A percentile compares a stretch with the other conserved stretches of the same genome.
Evolutionary conservation across 1,140 invertebrate genomes (phyloP).

Genomic region (Cyphomyrmex costatus): DNA sequence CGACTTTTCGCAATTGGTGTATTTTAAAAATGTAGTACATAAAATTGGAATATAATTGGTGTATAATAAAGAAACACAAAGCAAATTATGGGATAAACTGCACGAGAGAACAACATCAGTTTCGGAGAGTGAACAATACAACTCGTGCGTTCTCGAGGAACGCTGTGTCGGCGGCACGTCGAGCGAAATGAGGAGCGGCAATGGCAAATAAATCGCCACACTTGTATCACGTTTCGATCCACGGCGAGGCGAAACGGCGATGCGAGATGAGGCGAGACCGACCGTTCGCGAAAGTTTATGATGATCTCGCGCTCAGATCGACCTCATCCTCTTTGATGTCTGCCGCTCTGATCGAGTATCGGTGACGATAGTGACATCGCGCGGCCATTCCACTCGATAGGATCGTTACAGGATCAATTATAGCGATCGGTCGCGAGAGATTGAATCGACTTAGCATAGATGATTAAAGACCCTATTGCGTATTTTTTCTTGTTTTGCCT

Average conservation of each 20-base stretch:
- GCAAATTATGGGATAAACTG: background rate
- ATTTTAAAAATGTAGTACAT: background rate
- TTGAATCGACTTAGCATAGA: constrained; percentile 46
- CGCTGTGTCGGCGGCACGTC: constrained; percentile 80
- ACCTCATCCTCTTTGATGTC: constrained; percentile 70
- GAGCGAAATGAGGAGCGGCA: constrained; percentile 86
- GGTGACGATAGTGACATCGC: constrained; percentile 74
- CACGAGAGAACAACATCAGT: background rate
- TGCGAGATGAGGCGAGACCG: constrained; percentile 66
- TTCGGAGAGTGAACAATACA: background rate
- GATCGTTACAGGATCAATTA: constrained; percentile 22
- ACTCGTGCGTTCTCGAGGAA: constrained; percentile 38
- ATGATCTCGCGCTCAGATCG: constrained; percentile 78
- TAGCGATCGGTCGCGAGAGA: constrained; percentile 14
- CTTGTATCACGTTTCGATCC: constrained; percentile 85
- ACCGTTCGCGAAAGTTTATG: constrained; percentile 79
- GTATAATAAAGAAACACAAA: background rate
- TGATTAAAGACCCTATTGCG: constrained; percentile 25
- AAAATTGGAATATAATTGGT: background rate
- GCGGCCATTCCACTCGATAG: constrained; percentile 58
- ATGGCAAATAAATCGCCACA: constrained; percentile 87
- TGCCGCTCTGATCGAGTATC: constrained; percentile 53
- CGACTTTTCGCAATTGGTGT: background rate
- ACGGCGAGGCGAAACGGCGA: constrained; percentile 63
- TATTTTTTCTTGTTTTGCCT: constrained; percentile 63